phyloP scores from a whole-genome alignment of 2,888 invertebrate species.

The Drymonia ruficornis region DNA sequence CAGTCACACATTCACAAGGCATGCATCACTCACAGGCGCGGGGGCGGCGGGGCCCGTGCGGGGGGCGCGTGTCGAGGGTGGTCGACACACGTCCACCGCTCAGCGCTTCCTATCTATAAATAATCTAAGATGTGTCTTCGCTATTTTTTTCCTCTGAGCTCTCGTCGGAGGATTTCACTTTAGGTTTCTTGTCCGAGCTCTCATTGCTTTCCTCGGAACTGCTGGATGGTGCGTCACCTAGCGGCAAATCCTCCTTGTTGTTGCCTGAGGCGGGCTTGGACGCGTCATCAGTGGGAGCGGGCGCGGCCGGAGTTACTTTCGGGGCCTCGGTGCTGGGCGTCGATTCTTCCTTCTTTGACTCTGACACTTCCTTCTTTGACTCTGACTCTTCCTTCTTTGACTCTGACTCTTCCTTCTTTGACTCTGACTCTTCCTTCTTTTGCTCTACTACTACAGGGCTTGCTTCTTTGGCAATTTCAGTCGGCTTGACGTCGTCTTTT shows the following conservation, averaged over 20 bases:
- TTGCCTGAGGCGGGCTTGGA: conserved; percentile 5
- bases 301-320: background rate
- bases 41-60: conserved; percentile 50
- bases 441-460: conserved; percentile 5
- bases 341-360: no score
- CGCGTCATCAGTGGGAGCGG: background rate
- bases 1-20: conserved; percentile 52
- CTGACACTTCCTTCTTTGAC: conserved; percentile 12
- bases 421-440: conserved; percentile 13
- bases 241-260: conserved; percentile 11
- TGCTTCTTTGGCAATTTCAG: conserved; percentile 16
- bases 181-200: conserved; percentile 43
- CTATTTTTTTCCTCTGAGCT: conserved; percentile 58
- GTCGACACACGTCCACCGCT: conserved; percentile 82
- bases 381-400: conserved; percentile 15
- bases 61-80: conserved; percentile 79
- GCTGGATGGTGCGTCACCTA: conserved; percentile 47
- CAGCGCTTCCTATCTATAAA: conserved; percentile 47
- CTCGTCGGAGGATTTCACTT: conserved; percentile 42
- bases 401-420: conserved; percentile 13
- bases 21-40: conserved; percentile 41
- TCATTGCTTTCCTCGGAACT: conserved; percentile 62
- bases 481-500: conserved; percentile 21
- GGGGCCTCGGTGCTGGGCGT: conserved; percentile 7
- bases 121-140: conserved; percentile 62